Base-by-base conservation (phyloP, 2,888 invertebrate genomes). In the Hesperia comma region DNA sequence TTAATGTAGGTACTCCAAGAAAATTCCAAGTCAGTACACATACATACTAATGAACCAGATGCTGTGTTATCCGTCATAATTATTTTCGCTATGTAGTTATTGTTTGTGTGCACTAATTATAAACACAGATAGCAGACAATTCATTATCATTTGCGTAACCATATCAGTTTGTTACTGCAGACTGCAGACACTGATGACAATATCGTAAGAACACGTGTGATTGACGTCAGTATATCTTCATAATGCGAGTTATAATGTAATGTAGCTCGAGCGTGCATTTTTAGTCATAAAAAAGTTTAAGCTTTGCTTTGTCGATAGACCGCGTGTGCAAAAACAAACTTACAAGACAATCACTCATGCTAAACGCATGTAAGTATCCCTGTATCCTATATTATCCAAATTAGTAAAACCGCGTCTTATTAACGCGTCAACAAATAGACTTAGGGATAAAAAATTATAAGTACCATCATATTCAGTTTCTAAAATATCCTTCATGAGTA, bases 41-140 rank as follows among this genome's bases (percentile, higher is more conserved):
- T 17, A 19, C n/a, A 49, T 19, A 49, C 4, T 19, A 49, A 49
- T 19, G 19, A 49, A 49, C 2, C 19, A 19, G 19, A 19, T 49
- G 17, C 19, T 33, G n/a, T 19, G 37, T 32, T 46, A 43, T 32
- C 19, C 32, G 6, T 32, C 17, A 32, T 37, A 33, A 6, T 53
- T 37, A 53, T 61, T 53, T 40, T 53, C 40, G 53, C 21, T 53
- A 12, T 15, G 61, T 14, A 33, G 21, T 40, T 53, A 26, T 51
- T 61, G 61, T 53, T 53, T 53, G 26, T 46, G 33, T 14, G 6
- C 51, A 19, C 32, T 46, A 37, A 57, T 57, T 63, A 57, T 21
- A 63, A 61, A 63, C 46, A 62, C 14, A 63, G 46, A 63, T 63
- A 63, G 15, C 40, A 61, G 21, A 53, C 33, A 61, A 40, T 40